Evolutionary conservation across 2,888 invertebrate species (phyloP), one percentile per base, ranked within the genome.

Genomic region (Ennomos quercinarius): DNA sequence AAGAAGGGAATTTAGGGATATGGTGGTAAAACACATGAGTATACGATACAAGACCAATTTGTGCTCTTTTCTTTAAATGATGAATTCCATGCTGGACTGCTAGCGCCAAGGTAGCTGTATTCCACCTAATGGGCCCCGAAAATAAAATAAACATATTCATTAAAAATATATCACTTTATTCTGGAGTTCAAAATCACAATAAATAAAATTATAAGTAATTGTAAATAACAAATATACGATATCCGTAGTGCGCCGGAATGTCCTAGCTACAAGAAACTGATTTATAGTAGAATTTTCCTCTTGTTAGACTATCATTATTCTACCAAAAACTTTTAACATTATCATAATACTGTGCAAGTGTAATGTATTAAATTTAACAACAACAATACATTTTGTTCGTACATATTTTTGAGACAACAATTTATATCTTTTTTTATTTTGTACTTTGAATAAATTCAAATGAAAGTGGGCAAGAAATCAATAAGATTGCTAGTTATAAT

Each of bases 111-210:
- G n/a, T n/a, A n/a, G n/a, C n/a, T n/a, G n/a, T n/a, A n/a, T n/a
- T n/a, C n/a, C n/a, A n/a, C n/a, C n/a, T n/a, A n/a, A n/a, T n/a
- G n/a, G n/a, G n/a, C n/a, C n/a, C 10, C 1, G 9, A 6, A 48
- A 52, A 38, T 37, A 44, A 48, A 46, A 12, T 10, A 46, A 13
- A 41, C 8, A 40, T 10, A 52, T 60, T 71, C 66, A 58, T 74
- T 80, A 83, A 83, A 88, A 89, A 89, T 87, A 89, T 87, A 88
- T 86, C 86, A 86, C 82, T 89, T 86, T 88, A 87, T 83, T 87
- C 52, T 71, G 77, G 70, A 77, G 70, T 78, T 78, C 66, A 78
- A 79, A 78, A 74, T 77, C 70, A 78, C 73, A 81, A 67, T 71
- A 67, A 75, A 68, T 67, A 61, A 74, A 63, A 67, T 13, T 47